Evolutionary conservation across 1,140 invertebrate genomes (phyloP).

Genomic region (Drosophila quadrilineata): DNA sequence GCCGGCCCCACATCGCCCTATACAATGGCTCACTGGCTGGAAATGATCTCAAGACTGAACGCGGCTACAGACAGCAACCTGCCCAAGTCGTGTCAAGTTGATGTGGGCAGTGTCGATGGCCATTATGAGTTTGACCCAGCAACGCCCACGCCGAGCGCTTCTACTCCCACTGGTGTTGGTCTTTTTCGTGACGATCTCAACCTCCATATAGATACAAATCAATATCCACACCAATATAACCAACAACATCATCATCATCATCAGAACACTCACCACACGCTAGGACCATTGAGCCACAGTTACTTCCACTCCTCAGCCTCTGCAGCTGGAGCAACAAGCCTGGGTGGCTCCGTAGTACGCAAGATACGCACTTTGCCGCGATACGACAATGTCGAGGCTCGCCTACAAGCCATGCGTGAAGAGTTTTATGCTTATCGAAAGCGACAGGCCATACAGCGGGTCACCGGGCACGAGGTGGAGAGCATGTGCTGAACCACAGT

Average conservation of each 20-base stretch:
- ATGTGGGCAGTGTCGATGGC: slow-evolving; percentile 94
- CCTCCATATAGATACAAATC: slow-evolving; percentile 71
- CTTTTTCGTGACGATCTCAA: slow-evolving; percentile 82
- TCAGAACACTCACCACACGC: slow-evolving; percentile 42
- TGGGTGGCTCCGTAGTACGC: slow-evolving; percentile 36
- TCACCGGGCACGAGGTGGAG: slow-evolving; percentile 87
- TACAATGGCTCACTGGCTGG: slow-evolving; percentile 84
- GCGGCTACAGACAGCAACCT: slow-evolving; percentile 83
- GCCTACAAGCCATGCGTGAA: slow-evolving; percentile 96
- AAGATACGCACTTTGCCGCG: slow-evolving; percentile 81
- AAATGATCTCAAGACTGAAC: slow-evolving; percentile 82
- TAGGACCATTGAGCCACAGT: slow-evolving; percentile 67
- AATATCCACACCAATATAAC: slow-evolving; percentile 31
- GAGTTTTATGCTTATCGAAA: slow-evolving; percentile 96
- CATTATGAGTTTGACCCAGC: slow-evolving; percentile 96
- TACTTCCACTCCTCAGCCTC: slow-evolving; percentile 80
- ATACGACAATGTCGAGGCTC: slow-evolving; percentile 92
- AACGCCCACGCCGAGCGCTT: slow-evolving; percentile 86
- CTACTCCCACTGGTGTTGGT: slow-evolving; percentile 83
- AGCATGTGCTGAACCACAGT: slow-evolving; percentile 86
- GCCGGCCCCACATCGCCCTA: slow-evolving; percentile 83
- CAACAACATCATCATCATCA: slow-evolving; percentile 13
- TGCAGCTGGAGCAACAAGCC: slow-evolving; percentile 67
- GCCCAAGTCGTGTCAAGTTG: slow-evolving; percentile 83
- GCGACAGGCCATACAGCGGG: slow-evolving; percentile 87